Conservation (phyloP, 1,140 invertebrate species). For the Achatina immaculata region DNA sequence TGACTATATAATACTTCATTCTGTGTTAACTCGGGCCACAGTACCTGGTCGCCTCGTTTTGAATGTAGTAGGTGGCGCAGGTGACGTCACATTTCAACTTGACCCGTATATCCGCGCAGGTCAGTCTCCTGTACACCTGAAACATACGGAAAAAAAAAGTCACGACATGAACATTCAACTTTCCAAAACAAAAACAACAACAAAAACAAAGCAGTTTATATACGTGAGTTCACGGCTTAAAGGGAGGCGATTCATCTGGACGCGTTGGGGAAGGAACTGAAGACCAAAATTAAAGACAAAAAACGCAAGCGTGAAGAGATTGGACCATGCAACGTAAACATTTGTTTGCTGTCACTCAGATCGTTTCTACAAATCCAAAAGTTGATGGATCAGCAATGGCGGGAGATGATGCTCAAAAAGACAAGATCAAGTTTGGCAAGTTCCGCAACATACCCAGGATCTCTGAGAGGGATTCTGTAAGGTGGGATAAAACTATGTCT, state of each 20-base stretch:
- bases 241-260: not conserved
- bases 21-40: no score
- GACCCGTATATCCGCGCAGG: slow-evolving; percentile 46
- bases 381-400: no score
- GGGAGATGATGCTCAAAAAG: no score
- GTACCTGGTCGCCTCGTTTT: slow-evolving; percentile 27
- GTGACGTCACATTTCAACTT: slow-evolving; percentile 42
- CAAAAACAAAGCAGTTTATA: not conserved
- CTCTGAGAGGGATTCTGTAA: no score
- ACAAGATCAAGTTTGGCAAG: no score
- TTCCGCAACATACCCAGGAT: no score
- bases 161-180: not conserved
- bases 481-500: no score
- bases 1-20: no score
- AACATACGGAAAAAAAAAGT: slow-evolving; percentile 6
- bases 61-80: slow-evolving; percentile 25
- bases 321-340: no score
- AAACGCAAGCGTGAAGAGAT: no score
- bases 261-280: not conserved
- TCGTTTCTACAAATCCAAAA: not conserved
- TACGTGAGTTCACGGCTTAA: not conserved
- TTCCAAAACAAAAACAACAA: not conserved
- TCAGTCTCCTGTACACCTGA: slow-evolving; percentile 45
- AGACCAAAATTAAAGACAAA: no score
- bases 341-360: not conserved